Evolutionary conservation across 2,888 invertebrate genomes (phyloP).

Genomic region (Acrobasis consociella): DNA sequence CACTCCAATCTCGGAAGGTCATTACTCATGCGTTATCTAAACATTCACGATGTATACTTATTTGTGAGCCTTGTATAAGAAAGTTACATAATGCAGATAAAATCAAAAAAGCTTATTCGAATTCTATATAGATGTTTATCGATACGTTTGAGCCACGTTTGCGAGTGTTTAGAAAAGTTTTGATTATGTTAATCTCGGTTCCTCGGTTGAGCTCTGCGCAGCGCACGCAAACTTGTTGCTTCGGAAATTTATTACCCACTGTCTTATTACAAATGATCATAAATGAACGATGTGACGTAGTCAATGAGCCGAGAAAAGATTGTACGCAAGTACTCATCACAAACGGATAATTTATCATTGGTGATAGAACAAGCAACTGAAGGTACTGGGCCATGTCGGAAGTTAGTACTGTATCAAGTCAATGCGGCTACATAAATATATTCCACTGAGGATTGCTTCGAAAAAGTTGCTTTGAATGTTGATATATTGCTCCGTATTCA

Average conservation of each 20-base stretch:
- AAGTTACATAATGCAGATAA: conserved; percentile 17
- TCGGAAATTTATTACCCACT: conserved; percentile 38
- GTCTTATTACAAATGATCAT: conserved; percentile 29
- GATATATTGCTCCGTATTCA: background rate
- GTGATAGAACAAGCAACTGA: conserved; percentile 1
- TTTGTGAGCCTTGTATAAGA: conserved; percentile 24
- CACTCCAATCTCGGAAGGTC: conserved; percentile 32
- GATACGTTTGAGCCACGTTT: conserved; percentile 40
- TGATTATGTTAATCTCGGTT: conserved; percentile 64
- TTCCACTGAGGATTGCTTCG: background rate
- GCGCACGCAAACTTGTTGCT: conserved; percentile 78
- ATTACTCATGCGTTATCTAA: conserved; percentile 24
- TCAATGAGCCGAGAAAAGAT: conserved; percentile 2
- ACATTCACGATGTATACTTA: conserved; percentile 23
- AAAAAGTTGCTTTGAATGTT: background rate
- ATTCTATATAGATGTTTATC: conserved; percentile 26
- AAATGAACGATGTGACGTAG: conserved; percentile 16
- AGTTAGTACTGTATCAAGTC: conserved; percentile 5
- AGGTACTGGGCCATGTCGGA: background rate
- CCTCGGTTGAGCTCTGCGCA: conserved; percentile 43
- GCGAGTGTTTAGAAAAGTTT: conserved; percentile 55
- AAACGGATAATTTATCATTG: background rate
- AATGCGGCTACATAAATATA: background rate
- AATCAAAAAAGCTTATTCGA: conserved; percentile 27
- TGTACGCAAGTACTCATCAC: background rate